A percentile compares a stretch with the other conserved stretches of the same genome.
Conservation (phyloP, 2,113 vertebrate genomes). For the Anthoscopus minutus region DNA sequence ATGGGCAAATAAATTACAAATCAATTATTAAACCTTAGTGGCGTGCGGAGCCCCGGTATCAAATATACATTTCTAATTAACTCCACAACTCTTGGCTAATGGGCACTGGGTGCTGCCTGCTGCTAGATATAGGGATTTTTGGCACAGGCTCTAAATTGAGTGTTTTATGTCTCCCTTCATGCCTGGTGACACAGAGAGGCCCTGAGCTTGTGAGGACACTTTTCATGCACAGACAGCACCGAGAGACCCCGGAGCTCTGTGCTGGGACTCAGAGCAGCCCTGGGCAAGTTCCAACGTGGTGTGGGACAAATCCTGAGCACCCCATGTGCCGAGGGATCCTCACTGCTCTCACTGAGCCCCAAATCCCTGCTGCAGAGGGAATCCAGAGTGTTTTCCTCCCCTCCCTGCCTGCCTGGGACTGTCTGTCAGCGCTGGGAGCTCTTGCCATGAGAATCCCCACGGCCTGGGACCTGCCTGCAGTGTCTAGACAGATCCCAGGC, state of each 20-base stretch:
- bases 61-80: constrained; percentile 62
- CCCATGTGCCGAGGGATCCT: not conserved
- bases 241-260: not conserved
- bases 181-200: not conserved
- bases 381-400: not conserved
- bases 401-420: not conserved
- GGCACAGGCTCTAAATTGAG: not conserved
- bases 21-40: constrained; percentile 58
- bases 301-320: not conserved
- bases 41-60: not conserved
- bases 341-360: not conserved
- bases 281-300: accelerated
- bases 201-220: not conserved
- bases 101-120: not conserved
- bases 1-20: constrained; percentile 66
- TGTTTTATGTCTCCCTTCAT: not conserved
- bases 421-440: not conserved
- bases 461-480: not conserved
- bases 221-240: accelerated
- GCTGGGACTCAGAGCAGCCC: not conserved
- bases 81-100: not conserved
- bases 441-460: not conserved
- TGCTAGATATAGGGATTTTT: not conserved
- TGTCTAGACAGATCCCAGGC: constrained; percentile 1
- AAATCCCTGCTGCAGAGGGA: not conserved